Base-by-base conservation (phyloP, 2,113 vertebrate genomes). In the Morone saxatilis region DNA sequence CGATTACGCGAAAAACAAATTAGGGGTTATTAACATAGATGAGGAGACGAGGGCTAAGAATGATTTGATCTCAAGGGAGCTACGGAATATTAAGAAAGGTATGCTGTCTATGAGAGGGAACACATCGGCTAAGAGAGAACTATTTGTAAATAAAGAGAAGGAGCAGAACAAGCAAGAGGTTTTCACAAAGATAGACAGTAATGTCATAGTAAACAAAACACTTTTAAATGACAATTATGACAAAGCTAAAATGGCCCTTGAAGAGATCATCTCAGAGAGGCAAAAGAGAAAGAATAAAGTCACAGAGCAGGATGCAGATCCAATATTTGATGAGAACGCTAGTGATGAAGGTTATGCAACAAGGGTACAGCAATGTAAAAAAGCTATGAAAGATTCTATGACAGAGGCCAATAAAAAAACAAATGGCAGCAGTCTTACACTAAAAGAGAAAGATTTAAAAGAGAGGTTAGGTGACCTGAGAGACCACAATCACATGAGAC, bases 251-350 rank as follows among this genome's bases (percentile, higher is more conserved):
- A 89, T 92, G 85, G 94, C 94, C 0, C 89, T 95, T 7, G 94
- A 95, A 75, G 94, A 95, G 71, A 91, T 94, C 17, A 94, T 95
- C n/a, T 89, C 93, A 56, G 93, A 95, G 47, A 89, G 94, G 76
- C 75, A 92, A 75, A 91, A 69, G 83, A 92, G 48, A 53, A 92
- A 56, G 78, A 91, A 71, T 71, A 87, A 13, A 82, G 51, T 43
- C 9, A 81, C 57, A 51, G 91, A 83, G 63, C 41, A 85, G 12
- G 90, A 84, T 20, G 53, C 5, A 47, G 78, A 54, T 63, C 40
- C 20, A 40, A 13, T 36, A 41, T 22, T 53, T 51, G 71, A 84
- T 7, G 81, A 89, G 51, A 90, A 31, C 0, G 50, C n/a, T 12
- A 25, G 1, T 5, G 68, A 80, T 2, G 88, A 90, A 53, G 68